Evolutionary conservation across 2,797 vertebrate species (phyloP).

Genomic region (Phataginus tetradactyla): DNA sequence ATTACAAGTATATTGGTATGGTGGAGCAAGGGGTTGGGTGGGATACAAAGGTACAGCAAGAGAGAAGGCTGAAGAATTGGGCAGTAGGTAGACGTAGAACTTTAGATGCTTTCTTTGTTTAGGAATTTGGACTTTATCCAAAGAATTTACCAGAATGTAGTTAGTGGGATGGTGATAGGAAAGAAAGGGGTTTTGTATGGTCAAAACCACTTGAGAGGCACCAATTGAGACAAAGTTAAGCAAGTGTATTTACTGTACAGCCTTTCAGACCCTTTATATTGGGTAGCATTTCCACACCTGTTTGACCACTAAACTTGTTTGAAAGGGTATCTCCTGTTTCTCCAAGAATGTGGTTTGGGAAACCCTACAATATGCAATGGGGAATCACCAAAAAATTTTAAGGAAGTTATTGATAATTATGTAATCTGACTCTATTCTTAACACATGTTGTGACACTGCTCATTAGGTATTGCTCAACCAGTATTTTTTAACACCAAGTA

Average conservation of each 20-base stretch:
- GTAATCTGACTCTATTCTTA: constrained; percentile 4
- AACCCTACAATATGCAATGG: neutral
- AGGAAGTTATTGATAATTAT: neutral
- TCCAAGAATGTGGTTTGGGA: constrained; percentile 18
- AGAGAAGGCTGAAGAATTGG: neutral
- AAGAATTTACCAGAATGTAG: constrained; percentile 20
- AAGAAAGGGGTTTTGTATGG: neutral
- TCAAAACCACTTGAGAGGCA: neutral
- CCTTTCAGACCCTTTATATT: neutral
- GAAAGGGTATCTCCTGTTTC: neutral
- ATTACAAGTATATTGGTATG: neutral
- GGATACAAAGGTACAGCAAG: neutral
- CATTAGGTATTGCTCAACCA: neutral
- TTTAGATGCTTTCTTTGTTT: constrained; percentile 23
- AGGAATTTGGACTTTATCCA: constrained; percentile 5
- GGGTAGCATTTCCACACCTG: neutral
- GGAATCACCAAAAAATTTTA: neutral
- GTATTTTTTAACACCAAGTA: constrained; percentile 7
- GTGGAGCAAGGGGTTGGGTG: neutral
- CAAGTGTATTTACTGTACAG: neutral
- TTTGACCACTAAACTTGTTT: neutral
- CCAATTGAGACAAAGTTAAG: neutral
- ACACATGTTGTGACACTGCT: neutral
- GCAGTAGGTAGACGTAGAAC: neutral
- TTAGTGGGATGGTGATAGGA: neutral